These are phyloP conservation scores for Canis aureus DNA, from an alignment of 2,113 vertebrate species.

Conservation along the genomic window DNA sequence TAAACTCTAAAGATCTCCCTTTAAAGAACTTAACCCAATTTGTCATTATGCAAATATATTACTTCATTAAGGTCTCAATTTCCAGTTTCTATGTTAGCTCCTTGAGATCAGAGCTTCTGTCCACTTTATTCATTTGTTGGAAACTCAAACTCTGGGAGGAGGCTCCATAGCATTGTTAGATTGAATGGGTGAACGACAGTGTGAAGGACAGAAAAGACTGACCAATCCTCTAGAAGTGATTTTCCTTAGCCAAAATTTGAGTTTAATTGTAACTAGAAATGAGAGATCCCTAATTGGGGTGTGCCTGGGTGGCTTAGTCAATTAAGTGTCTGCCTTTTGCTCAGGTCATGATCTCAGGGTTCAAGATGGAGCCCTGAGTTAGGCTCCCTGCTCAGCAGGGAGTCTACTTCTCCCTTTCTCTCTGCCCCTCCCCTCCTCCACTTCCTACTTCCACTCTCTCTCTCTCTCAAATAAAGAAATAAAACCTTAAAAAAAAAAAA, in stretches of 20 bases:
- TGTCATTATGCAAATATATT: neutral
- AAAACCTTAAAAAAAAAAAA: neutral
- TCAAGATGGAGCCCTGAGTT: neutral
- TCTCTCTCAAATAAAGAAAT: neutral
- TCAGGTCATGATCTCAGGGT: neutral
- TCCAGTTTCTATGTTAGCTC: neutral
- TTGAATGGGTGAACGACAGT: neutral
- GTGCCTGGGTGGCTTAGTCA: neutral
- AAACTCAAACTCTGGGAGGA: neutral
- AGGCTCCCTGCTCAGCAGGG: neutral
- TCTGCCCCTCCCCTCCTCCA: neutral
- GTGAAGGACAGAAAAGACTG: neutral
- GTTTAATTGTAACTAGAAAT: neutral
- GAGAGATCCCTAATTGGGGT: neutral
- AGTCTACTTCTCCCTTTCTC: neutral
- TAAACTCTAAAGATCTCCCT: neutral
- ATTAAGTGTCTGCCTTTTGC: neutral
- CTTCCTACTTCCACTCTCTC: neutral
- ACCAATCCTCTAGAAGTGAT: neutral
- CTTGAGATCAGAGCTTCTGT: neutral
- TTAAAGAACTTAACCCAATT: neutral
- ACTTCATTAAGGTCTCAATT: neutral
- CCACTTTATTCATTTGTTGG: neutral
- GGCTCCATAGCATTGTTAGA: accelerated
- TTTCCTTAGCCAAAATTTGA: neutral